Conservation (phyloP, 2,888 invertebrate species). For the Himalopsyche tibetana region DNA sequence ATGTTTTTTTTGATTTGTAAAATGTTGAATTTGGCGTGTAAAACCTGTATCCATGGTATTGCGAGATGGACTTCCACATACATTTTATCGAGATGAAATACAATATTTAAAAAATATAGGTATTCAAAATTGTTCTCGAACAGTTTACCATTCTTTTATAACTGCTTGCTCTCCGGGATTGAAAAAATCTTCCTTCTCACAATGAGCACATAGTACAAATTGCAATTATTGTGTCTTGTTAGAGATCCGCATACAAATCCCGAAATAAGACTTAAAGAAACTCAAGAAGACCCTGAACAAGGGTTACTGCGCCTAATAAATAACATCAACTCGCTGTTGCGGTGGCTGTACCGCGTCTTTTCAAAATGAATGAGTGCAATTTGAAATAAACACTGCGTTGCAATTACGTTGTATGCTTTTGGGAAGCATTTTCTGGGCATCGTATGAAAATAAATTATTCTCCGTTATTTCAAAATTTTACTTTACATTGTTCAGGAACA, state of each 20-base stretch:
- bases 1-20: too few relatives aligned
- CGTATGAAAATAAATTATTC: slow-evolving; percentile 7
- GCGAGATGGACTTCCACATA: too few relatives aligned
- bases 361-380: slow-evolving; percentile 55
- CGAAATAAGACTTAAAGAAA: slow-evolving; percentile 15
- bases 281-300: not conserved
- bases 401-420: slow-evolving; percentile 39
- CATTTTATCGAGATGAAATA: too few relatives aligned
- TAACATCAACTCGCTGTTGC: slow-evolving; percentile 37
- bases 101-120: too few relatives aligned
- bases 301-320: slow-evolving; percentile 45
- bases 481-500: slow-evolving; percentile 19
- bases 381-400: slow-evolving; percentile 52
- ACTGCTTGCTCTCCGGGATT: too few relatives aligned
- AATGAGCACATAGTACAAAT: too few relatives aligned
- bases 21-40: too few relatives aligned
- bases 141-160: too few relatives aligned
- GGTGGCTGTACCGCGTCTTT: slow-evolving; percentile 44
- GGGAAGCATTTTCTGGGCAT: not conserved
- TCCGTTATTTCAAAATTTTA: slow-evolving; percentile 24
- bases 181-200: too few relatives aligned
- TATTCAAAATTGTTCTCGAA: too few relatives aligned
- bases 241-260: not conserved
- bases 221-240: not conserved
- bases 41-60: too few relatives aligned